phyloP scores from a whole-genome alignment of 2,888 invertebrate species.

The Dolomedes plantarius region DNA sequence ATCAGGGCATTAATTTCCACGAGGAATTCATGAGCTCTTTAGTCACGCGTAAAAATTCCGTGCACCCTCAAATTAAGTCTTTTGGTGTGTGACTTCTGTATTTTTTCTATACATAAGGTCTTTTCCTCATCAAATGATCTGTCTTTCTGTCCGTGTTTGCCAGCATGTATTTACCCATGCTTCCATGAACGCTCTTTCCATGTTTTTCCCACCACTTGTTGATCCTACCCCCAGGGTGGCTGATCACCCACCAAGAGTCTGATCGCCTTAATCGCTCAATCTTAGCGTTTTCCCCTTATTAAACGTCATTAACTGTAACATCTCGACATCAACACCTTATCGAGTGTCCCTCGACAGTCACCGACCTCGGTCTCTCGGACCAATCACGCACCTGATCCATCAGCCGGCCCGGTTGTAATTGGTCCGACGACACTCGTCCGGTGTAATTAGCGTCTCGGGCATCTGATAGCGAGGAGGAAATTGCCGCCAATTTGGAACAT shows the following conservation, averaged over 20 bases:
- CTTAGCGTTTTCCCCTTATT: not conserved
- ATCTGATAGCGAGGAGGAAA: conserved; percentile 35
- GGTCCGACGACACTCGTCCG: conserved; percentile 33
- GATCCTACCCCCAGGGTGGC: not conserved
- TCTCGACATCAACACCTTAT: conserved; percentile 12
- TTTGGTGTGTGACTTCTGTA: too few relatives aligned
- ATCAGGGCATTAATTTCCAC: too few relatives aligned
- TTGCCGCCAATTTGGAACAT: conserved; percentile 36
- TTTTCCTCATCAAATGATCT: too few relatives aligned
- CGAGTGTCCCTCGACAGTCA: conserved; percentile 4
- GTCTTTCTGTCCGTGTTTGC: too few relatives aligned
- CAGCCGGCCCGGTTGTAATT: conserved; percentile 26
- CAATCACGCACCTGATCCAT: conserved; percentile 50
- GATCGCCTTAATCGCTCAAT: not conserved
- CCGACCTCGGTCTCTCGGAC: conserved; percentile 43
- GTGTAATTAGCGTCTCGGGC: conserved; percentile 29
- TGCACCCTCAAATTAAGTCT: too few relatives aligned
- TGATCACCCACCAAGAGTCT: not conserved
- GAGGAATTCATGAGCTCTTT: too few relatives aligned
- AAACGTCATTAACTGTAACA: conserved; percentile 2
- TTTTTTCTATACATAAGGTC: too few relatives aligned
- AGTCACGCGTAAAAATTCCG: too few relatives aligned
- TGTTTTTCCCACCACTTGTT: too few relatives aligned
- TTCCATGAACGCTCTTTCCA: too few relatives aligned
- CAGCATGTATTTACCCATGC: too few relatives aligned